Evolutionary conservation across 1,140 invertebrate species (phyloP).

Genomic region (Thereuonema tuberculata): DNA sequence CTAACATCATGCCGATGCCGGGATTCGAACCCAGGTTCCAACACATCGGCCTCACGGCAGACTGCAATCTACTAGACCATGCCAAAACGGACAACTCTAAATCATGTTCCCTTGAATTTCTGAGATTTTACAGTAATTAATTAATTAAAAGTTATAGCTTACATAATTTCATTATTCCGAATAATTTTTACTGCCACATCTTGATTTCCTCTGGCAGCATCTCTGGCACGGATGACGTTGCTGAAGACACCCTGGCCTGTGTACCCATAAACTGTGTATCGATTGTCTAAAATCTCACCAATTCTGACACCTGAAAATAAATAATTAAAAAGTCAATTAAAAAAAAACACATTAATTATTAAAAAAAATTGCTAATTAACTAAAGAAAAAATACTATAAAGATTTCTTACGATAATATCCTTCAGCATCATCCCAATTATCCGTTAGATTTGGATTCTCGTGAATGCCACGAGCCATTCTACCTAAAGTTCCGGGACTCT

Average conservation of each 20-base stretch:
- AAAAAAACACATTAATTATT: background rate
- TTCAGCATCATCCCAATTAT: slow-evolving; percentile 99
- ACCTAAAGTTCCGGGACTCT: slow-evolving; percentile 53
- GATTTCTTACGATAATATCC: slow-evolving; percentile 69
- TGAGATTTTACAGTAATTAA: no score
- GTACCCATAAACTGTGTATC: slow-evolving; percentile 91
- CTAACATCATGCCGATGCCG: no score
- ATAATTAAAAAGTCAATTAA: background rate
- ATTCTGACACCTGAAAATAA: slow-evolving; percentile 57
- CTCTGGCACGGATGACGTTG: slow-evolving; percentile 89
- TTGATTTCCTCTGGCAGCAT: slow-evolving; percentile 64
- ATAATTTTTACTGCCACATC: slow-evolving; percentile 99
- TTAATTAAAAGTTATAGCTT: no score
- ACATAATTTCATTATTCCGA: slow-evolving; percentile 99
- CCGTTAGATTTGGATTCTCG: slow-evolving; percentile 82
- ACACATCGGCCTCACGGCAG: no score
- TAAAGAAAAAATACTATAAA: background rate
- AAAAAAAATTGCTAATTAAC: background rate
- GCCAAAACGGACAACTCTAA: no score
- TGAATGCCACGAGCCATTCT: slow-evolving; percentile 47
- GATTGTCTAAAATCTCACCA: slow-evolving; percentile 80
- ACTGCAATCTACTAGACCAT: no score
- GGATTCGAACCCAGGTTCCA: no score
- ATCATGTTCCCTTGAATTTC: no score
- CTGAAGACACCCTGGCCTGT: slow-evolving; percentile 99